These are phyloP conservation scores for Sitodiplosis mosellana DNA, from an alignment of 1,140 invertebrate genomes.

Conservation along the genomic window DNA sequence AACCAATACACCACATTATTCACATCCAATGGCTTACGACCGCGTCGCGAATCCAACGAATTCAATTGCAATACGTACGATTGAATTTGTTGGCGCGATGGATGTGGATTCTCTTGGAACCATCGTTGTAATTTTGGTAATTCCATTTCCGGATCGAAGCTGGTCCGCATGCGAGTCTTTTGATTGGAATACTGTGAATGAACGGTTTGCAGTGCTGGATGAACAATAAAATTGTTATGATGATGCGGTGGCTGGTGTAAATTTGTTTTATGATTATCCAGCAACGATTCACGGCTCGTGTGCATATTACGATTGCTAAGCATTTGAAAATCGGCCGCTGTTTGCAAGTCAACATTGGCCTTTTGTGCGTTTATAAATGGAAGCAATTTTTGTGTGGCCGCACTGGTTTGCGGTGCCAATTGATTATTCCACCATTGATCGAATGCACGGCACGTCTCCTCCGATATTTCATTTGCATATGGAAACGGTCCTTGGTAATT, in stretches of 20 bases:
- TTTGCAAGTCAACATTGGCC: constrained; percentile 25
- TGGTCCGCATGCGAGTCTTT: constrained; percentile 79
- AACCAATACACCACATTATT: constrained; percentile 99
- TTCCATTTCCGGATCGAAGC: constrained; percentile 90
- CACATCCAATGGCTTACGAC: constrained; percentile 82
- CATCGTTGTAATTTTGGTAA: constrained; percentile 85
- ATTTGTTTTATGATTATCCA: constrained; percentile 1
- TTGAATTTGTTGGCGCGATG: constrained; percentile 82
- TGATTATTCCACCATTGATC: constrained; percentile 54
- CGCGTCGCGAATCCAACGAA: constrained; percentile 72
- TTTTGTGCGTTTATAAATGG: constrained; percentile 21
- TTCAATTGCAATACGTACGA: constrained; percentile 89
- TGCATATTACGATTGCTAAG: constrained; percentile 8
- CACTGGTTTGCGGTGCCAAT: constrained; percentile 32
- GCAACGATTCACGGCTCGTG: constrained; percentile 1
- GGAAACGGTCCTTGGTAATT: constrained; percentile 33
- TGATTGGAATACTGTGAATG: constrained; percentile 59
- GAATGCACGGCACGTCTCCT: constrained; percentile 57
- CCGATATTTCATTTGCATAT: constrained; percentile 42
- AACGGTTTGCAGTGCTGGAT: constrained; percentile 50
- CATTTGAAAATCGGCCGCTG: constrained; percentile 28
- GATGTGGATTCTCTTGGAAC: constrained; percentile 92
- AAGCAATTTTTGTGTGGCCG: constrained; percentile 25
- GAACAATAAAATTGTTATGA: constrained; percentile 24
- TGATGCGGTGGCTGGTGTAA: constrained; percentile 5